Evolutionary conservation across 2,797 vertebrate species (phyloP).

Genomic region (Diplodus puntazzo): DNA sequence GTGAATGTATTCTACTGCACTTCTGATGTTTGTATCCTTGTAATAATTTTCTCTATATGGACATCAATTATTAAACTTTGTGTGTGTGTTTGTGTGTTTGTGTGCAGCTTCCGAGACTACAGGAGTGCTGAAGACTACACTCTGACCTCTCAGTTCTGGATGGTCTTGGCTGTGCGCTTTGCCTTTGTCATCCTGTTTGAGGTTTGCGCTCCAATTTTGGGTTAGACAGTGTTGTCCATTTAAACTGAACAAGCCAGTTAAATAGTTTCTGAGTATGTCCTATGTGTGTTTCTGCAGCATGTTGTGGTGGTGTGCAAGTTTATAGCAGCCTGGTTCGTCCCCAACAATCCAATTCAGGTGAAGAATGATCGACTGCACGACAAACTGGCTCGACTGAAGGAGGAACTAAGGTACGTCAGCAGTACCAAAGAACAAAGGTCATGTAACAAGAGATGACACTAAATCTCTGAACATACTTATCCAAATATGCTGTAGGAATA

Average conservation of each 20-base stretch:
- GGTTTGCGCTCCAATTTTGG: conserved; percentile 78
- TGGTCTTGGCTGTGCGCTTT: conserved; percentile 91
- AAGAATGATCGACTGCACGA: conserved; percentile 84
- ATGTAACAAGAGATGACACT: background rate
- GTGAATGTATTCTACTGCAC: too few species aligned
- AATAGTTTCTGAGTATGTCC: background rate
- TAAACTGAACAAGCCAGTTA: background rate
- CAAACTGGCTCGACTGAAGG: conserved; percentile 79
- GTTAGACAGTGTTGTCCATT: background rate
- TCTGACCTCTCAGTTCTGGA: conserved; percentile 90
- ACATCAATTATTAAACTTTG: too few species aligned
- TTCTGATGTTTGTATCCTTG: too few species aligned
- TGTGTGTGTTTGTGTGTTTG: background rate
- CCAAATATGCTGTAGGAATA: background rate
- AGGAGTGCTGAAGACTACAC: conserved; percentile 82
- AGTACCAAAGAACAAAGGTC: background rate
- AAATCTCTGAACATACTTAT: background rate
- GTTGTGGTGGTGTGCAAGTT: conserved; percentile 92
- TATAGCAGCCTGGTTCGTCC: conserved; percentile 93
- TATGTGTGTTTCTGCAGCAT: conserved; percentile 82
- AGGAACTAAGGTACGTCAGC: conserved; percentile 77
- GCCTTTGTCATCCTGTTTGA: conserved; percentile 95
- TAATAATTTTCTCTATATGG: too few species aligned
- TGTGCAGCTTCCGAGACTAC: conserved; percentile 92
- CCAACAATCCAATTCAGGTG: conserved; percentile 85